A percentile compares a stretch with the other conserved stretches of the same genome.
Conservation (phyloP, 2,888 invertebrate species). For the Lasioglossum leucozonium region DNA sequence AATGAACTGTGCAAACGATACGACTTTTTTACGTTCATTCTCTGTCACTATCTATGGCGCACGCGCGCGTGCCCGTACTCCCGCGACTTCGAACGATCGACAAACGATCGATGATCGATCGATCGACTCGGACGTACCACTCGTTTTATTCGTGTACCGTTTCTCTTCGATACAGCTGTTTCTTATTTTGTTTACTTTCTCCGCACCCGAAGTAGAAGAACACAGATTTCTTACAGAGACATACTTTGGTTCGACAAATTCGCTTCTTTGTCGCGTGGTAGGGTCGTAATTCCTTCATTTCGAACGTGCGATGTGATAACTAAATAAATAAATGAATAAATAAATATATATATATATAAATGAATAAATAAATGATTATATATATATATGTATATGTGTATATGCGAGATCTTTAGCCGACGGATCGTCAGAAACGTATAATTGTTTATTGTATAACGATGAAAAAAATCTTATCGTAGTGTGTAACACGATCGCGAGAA, state of each 20-base stretch:
- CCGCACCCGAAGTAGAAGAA: not conserved
- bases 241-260: not conserved
- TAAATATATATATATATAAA: slow-evolving; percentile 19
- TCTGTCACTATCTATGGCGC: slow-evolving; percentile 14
- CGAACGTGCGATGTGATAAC: slow-evolving; percentile 72
- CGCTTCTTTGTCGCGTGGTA: slow-evolving; percentile 21
- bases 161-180: not conserved
- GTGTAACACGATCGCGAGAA: slow-evolving; percentile 65
- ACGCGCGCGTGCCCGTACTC: not conserved
- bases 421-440: slow-evolving; percentile 67
- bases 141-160: slow-evolving; percentile 1
- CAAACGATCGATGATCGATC: slow-evolving; percentile 12
- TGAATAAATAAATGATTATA: slow-evolving; percentile 18
- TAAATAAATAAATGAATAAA: slow-evolving; percentile 42
- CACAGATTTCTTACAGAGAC: not conserved
- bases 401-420: slow-evolving; percentile 63
- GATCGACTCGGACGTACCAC: slow-evolving; percentile 2
- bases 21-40: slow-evolving; percentile 42
- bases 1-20: slow-evolving; percentile 2
- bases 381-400: slow-evolving; percentile 44
- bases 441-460: slow-evolving; percentile 70
- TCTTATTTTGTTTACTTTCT: not conserved
- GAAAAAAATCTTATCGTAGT: slow-evolving; percentile 62
- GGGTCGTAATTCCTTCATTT: slow-evolving; percentile 61
- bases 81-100: slow-evolving; percentile 3